Evolutionary conservation across 2,888 invertebrate genomes (phyloP).

Genomic region (Molorchus minor): DNA sequence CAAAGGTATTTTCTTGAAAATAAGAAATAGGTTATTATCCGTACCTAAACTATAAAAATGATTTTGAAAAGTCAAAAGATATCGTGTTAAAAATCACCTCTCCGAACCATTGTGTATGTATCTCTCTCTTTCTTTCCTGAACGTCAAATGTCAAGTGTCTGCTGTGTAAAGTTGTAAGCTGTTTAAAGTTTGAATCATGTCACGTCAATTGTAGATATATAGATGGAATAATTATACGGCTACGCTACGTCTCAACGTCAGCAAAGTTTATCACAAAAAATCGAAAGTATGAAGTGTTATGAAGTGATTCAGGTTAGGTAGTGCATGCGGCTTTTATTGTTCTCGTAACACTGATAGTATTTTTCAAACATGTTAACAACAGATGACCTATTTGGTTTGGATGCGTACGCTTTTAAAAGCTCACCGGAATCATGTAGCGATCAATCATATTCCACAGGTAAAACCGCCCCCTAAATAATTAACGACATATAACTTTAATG

Average conservation of each 20-base stretch:
- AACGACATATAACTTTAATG: neutral
- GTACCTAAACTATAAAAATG: too few species aligned
- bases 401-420: conserved; percentile 54
- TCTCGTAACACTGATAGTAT: neutral
- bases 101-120: too few species aligned
- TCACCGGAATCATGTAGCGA: conserved; percentile 58
- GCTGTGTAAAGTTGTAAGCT: too few species aligned
- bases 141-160: too few species aligned
- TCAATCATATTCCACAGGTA: conserved; percentile 56
- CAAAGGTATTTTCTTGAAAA: too few species aligned
- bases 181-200: too few species aligned
- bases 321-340: conserved; percentile 4
- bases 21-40: too few species aligned
- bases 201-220: too few species aligned
- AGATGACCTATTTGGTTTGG: conserved; percentile 48
- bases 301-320: conserved; percentile 23
- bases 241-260: conserved; percentile 19
- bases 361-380: conserved; percentile 52
- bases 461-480: conserved; percentile 16
- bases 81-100: too few species aligned
- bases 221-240: too few species aligned
- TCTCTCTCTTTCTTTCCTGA: too few species aligned
- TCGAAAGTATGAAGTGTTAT: conserved; percentile 14
- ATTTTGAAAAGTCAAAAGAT: too few species aligned
- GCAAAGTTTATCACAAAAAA: conserved; percentile 12